A percentile compares a stretch with the other conserved stretches of the same genome.
Conservation (phyloP, 2,113 vertebrate genomes). For the Harpagus bidentatus region DNA sequence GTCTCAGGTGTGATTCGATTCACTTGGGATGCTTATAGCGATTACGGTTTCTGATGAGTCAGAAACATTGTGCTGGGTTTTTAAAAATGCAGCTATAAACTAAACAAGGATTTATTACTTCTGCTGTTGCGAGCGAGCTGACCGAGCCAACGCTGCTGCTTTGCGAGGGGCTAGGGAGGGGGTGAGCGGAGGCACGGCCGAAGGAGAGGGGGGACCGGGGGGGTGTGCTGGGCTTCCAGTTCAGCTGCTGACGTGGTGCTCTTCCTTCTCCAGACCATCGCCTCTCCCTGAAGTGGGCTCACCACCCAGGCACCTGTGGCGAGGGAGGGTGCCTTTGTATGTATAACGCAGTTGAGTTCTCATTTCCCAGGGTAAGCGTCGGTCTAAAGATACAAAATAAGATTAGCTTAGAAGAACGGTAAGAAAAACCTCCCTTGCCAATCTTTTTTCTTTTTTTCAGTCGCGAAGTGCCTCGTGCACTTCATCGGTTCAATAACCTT, state of each 20-base stretch:
- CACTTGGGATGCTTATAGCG: neutral
- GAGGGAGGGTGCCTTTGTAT: neutral
- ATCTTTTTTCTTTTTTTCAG: neutral
- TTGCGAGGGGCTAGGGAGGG: neutral
- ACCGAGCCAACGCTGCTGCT: fast-evolving
- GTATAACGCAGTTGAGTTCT: neutral
- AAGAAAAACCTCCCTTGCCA: neutral
- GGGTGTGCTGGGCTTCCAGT: neutral
- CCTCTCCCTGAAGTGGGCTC: neutral
- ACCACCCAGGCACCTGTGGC: neutral
- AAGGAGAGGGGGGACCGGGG: neutral
- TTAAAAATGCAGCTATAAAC: neutral
- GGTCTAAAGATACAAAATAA: neutral
- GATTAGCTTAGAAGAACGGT: neutral
- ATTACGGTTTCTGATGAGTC: neutral
- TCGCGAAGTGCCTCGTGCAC: neutral
- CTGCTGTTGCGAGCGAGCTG: neutral
- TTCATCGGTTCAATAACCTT: neutral
- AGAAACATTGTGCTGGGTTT: neutral
- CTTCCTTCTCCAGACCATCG: neutral
- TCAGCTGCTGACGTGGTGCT: neutral
- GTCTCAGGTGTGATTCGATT: neutral
- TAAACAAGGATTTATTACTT: neutral
- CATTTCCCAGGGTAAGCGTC: neutral
- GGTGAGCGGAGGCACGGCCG: fast-evolving